Conservation (phyloP, 1,140 invertebrate species). For the Babylonia areolata region DNA sequence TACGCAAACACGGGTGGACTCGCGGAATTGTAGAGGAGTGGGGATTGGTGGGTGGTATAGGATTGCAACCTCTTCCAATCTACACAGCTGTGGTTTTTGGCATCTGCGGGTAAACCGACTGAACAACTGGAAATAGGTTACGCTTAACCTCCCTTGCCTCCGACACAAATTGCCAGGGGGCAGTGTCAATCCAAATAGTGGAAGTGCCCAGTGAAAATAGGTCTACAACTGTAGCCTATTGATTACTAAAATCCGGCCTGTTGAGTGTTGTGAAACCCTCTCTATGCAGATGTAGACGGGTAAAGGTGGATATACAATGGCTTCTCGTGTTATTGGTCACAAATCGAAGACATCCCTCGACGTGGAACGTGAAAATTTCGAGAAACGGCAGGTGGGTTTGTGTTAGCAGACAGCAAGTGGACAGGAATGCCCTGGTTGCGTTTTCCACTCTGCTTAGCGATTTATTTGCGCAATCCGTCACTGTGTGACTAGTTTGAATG, state of each 20-base stretch:
- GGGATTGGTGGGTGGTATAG: no score
- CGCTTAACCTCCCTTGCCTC: constrained; percentile 30
- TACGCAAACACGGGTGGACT: no score
- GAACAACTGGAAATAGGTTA: neutral
- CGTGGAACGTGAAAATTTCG: constrained; percentile 72
- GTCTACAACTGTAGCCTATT: constrained; percentile 27
- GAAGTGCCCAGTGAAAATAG: constrained; percentile 11
- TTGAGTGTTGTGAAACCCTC: neutral
- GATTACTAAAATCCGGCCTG: constrained; percentile 20
- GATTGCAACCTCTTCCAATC: no score
- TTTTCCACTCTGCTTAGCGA: neutral
- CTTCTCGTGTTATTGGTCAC: constrained; percentile 63
- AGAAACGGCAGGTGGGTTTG: constrained; percentile 69
- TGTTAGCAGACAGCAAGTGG: neutral
- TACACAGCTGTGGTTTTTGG: no score
- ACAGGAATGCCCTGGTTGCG: constrained; percentile 14
- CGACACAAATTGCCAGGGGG: constrained; percentile 29
- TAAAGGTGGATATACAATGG: constrained; percentile 55
- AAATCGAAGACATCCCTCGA: constrained; percentile 68
- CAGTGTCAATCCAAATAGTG: constrained; percentile 24
- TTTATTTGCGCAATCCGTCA: neutral
- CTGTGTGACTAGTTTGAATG: neutral
- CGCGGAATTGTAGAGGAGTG: no score
- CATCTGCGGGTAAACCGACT: no score
- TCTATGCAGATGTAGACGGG: constrained; percentile 29